Evolutionary conservation across 30 jellyfish, hydroid and myxozoan species (phyloP).

Genomic region (Rhopilema esculentum): DNA sequence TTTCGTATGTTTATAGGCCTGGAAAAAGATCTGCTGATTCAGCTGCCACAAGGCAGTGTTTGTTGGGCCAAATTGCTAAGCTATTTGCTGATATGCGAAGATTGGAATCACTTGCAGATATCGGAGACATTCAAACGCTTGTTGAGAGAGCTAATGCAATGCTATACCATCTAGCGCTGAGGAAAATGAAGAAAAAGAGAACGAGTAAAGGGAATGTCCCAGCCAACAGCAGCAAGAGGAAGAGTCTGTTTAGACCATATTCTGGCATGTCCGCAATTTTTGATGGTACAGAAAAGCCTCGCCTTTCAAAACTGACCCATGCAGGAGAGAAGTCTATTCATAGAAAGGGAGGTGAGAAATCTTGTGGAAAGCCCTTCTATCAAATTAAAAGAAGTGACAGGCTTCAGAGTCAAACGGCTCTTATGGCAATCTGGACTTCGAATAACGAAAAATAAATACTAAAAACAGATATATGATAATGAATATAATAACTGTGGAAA

Average conservation of each 20-base stretch:
- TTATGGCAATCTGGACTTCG: background rate
- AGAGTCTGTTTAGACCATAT: background rate
- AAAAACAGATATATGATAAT: background rate
- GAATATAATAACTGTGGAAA: too few species aligned
- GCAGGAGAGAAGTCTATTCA: background rate
- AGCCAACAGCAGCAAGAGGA: too few species aligned
- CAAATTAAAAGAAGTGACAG: background rate
- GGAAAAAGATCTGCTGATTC: conserved; percentile 16
- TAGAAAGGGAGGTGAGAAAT: background rate
- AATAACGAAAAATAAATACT: background rate
- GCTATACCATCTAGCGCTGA: background rate
- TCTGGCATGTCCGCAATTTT: background rate
- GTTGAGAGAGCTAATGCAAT: background rate
- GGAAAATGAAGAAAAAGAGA: background rate
- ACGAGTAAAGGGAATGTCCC: background rate
- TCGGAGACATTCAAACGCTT: background rate
- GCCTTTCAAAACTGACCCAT: background rate
- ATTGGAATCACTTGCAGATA: background rate
- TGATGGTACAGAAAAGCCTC: background rate
- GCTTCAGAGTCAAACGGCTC: background rate
- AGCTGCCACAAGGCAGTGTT: background rate
- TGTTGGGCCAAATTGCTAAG: background rate
- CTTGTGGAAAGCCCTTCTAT: background rate
- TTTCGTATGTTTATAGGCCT: conserved; percentile 37
- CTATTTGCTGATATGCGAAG: background rate